These are phyloP conservation scores for Spilogale gracilis DNA, from an alignment of 2,113 vertebrate genomes.

Conservation along the genomic window DNA sequence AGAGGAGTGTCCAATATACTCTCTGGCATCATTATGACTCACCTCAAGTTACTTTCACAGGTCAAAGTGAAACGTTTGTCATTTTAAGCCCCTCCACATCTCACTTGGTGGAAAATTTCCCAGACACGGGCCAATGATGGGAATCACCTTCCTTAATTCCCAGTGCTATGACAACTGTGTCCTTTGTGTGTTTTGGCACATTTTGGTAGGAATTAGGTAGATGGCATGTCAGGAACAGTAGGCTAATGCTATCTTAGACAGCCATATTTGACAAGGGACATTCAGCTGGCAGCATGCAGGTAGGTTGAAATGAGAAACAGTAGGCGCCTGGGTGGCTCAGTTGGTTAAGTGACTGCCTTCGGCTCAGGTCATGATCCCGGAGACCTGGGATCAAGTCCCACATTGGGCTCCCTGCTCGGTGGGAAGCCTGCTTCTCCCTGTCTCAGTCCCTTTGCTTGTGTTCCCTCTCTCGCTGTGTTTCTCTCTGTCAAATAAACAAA, in stretches of 20 bases:
- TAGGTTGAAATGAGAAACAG: not conserved
- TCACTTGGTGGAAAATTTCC: not conserved
- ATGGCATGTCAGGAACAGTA: not conserved
- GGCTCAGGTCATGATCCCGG: too few relatives aligned
- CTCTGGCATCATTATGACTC: not conserved
- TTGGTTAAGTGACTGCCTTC: too few relatives aligned
- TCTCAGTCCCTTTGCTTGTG: too few relatives aligned
- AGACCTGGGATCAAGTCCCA: too few relatives aligned
- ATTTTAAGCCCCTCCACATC: not conserved
- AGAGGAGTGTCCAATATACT: too few relatives aligned
- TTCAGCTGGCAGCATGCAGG: not conserved
- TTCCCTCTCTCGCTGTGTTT: too few relatives aligned
- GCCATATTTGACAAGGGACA: not conserved
- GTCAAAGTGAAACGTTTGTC: not conserved
- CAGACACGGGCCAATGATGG: not conserved
- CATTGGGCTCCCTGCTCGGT: too few relatives aligned
- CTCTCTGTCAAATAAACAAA: too few relatives aligned
- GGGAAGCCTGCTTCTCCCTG: too few relatives aligned
- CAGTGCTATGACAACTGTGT: not conserved
- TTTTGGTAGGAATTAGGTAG: not conserved
- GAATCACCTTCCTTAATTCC: not conserved
- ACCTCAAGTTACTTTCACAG: not conserved
- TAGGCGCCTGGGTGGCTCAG: too few relatives aligned
- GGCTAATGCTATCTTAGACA: not conserved
- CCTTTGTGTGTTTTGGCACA: not conserved